phyloP scores from a whole-genome alignment of 2,888 invertebrate species.

The Drosophila lutescens region DNA sequence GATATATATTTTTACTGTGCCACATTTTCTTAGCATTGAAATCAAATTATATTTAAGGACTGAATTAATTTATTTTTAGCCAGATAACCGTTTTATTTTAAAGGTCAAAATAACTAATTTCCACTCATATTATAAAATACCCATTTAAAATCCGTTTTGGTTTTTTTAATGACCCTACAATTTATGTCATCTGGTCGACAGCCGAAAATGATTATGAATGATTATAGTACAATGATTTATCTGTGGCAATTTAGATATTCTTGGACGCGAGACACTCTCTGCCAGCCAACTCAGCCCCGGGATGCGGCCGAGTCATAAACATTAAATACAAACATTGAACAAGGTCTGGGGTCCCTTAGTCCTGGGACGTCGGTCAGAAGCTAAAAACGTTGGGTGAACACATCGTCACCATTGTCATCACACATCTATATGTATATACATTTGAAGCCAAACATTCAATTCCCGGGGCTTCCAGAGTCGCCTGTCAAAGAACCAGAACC shows the following conservation, averaged over 20 bases:
- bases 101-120: too few relatives aligned
- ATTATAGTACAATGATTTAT: constrained; percentile 16
- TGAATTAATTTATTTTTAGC: too few relatives aligned
- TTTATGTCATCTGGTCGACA: constrained; percentile 17
- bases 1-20: too few relatives aligned
- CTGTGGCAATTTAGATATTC: constrained; percentile 14
- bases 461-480: constrained; percentile 3
- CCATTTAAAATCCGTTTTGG: not conserved
- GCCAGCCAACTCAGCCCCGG: constrained; percentile 8
- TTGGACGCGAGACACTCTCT: constrained; percentile 15
- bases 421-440: not conserved
- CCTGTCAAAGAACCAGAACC: constrained; percentile 8
- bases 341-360: not conserved
- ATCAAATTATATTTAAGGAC: too few relatives aligned
- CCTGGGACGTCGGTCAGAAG: constrained; percentile 3
- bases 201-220: constrained; percentile 4
- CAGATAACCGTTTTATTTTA: too few relatives aligned
- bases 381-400: constrained; percentile 11
- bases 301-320: constrained; percentile 27
- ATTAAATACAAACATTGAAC: constrained; percentile 30
- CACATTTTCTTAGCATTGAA: too few relatives aligned
- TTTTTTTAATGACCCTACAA: constrained; percentile 5
- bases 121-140: too few relatives aligned
- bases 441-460: constrained; percentile 5
- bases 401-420: not conserved